phyloP scores from a whole-genome alignment of 2,888 invertebrate genomes.

The Campoplex nolae region DNA sequence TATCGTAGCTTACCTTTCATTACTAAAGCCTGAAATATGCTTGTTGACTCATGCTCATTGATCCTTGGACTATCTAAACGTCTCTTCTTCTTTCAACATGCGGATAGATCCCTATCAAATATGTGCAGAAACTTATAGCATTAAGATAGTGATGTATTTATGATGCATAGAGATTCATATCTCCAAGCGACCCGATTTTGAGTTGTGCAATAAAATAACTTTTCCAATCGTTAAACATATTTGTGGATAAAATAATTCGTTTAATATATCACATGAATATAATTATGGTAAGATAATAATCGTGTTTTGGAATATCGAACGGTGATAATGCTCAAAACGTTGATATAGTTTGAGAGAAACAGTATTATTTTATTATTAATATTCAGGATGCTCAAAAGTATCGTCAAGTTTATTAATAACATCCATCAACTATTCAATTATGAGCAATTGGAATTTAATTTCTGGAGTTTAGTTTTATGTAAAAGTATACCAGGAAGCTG shows the following conservation, averaged over 20 bases:
- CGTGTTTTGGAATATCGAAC: not conserved
- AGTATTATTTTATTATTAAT: not conserved
- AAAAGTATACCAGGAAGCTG: too few relatives aligned
- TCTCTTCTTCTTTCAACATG: constrained; percentile 10
- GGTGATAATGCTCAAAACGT: too few relatives aligned
- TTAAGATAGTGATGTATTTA: constrained; percentile 21
- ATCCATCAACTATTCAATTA: too few relatives aligned
- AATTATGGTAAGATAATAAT: not conserved
- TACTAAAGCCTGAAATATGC: constrained; percentile 13
- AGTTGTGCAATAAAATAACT: not conserved
- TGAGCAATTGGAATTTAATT: too few relatives aligned
- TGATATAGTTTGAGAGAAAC: too few relatives aligned
- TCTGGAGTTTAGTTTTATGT: too few relatives aligned
- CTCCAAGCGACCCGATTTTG: not conserved
- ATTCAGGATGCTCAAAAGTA: not conserved
- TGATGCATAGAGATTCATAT: not conserved
- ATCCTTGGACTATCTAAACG: not conserved
- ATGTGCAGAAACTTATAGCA: not conserved
- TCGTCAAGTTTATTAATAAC: too few relatives aligned
- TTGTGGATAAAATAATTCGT: not conserved
- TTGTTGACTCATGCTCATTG: not conserved
- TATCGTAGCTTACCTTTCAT: not conserved
- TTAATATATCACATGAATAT: not conserved
- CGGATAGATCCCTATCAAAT: not conserved
- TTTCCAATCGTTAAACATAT: not conserved